Evolutionary conservation across 2,888 invertebrate species (phyloP), one percentile per base, ranked within the genome.

Genomic region (Ceramica pisi): DNA sequence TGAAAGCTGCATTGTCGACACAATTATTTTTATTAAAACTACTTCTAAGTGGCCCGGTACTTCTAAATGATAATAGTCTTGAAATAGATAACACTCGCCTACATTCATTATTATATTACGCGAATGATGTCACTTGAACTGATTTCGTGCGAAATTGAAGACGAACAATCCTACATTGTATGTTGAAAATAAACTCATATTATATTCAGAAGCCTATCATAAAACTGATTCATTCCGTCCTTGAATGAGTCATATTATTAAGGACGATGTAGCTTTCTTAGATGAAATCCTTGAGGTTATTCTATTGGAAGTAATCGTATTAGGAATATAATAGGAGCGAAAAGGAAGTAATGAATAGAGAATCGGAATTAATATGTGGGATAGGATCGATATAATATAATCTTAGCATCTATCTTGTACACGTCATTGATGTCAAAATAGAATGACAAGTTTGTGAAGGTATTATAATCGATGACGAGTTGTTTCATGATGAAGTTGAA

Each of bases 121-220:
- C 38, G 63, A 56, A 66, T 81, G 82, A 81, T 82, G 77, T 82
- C 81, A 81, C 50, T 19, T 63, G 60, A 70, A 66, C 80, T 71
- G 76, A 81, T 77, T 76, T 53, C 14, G 48, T 59, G 77, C 80
- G 53, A 80, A 76, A 76, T 66, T 76, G 62, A 51, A 68, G 62
- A 66, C 38, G 48, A n/a, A 44, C 48, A 67, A 59, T 65, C 26
- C 26, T 51, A 67, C 26, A 55, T 56, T 72, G 44, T 66, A 53
- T 38, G 41, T 64, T 57, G 23, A 55, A 23, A 74, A 76, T 68
- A 61, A 59, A 57, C 48, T 68, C 60, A 35, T 41, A 67, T 61
- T 65, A 65, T 44, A 10, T 56, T 56, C 12, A 46, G 55, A 31
- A 62, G n/a, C 59, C 67, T 72, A 60, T 46, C 21, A 53, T 67